Evolutionary conservation across 2,113 vertebrate genomes (phyloP).

Genomic region (Morone chrysops): DNA sequence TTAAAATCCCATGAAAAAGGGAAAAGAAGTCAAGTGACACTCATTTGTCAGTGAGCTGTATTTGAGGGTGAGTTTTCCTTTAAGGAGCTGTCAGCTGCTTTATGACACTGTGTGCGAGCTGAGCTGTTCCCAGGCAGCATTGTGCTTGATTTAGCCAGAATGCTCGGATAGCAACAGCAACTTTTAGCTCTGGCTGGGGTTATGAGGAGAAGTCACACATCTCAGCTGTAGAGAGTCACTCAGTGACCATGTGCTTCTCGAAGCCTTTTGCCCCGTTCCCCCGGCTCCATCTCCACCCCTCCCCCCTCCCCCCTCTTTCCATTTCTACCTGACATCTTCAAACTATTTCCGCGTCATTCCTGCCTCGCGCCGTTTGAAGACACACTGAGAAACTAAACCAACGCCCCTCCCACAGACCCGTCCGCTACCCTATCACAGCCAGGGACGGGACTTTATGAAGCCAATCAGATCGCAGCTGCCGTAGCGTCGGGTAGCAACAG

Average conservation of each 20-base stretch:
- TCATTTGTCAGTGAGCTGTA: conserved; percentile 32
- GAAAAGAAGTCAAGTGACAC: conserved; percentile 18
- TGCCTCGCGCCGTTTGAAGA: conserved; percentile 79
- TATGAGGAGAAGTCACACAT: conserved; percentile 64
- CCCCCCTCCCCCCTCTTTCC: conserved; percentile 57
- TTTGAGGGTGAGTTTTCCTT: conserved; percentile 57
- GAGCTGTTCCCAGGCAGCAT: conserved; percentile 80
- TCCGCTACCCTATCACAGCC: conserved; percentile 72
- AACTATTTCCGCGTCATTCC: conserved; percentile 86
- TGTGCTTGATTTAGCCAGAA: conserved; percentile 80
- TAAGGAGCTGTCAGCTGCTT: conserved; percentile 64
- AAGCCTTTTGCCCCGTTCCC: conserved; percentile 24
- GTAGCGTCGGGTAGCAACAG: conserved; percentile 88
- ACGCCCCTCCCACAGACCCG: conserved; percentile 75
- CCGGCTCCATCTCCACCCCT: conserved; percentile 37
- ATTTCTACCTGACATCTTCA: conserved; percentile 84
- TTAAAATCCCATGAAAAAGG: neutral
- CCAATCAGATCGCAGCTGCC: conserved; percentile 83
- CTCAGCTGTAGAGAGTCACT: conserved; percentile 71
- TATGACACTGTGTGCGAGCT: conserved; percentile 62
- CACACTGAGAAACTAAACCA: conserved; percentile 73
- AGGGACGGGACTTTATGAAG: conserved; percentile 54
- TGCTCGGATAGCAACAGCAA: conserved; percentile 80
- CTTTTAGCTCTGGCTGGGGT: conserved; percentile 74
- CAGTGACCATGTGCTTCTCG: conserved; percentile 64